phyloP scores from a whole-genome alignment of 2,888 invertebrate species.

The Rhagophthalmus giganteus region DNA sequence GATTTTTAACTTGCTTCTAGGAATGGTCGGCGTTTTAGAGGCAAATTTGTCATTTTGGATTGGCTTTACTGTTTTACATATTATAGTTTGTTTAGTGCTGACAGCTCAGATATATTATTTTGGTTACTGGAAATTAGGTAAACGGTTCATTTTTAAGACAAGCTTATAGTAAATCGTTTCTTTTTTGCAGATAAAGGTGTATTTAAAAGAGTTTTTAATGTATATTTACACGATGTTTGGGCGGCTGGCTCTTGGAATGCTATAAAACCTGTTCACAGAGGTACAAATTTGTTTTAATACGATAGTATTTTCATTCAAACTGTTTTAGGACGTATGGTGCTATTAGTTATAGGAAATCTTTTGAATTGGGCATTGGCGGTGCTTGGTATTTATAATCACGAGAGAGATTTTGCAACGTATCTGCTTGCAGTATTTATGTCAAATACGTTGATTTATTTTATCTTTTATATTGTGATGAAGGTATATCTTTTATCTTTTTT shows the following conservation, averaged over 20 bases:
- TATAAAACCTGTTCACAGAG: slow-evolving; percentile 55
- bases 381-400: slow-evolving; percentile 65
- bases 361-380: slow-evolving; percentile 69
- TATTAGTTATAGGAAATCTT: slow-evolving; percentile 64
- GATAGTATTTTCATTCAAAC: slow-evolving; percentile 14
- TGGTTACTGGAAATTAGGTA: slow-evolving; percentile 70
- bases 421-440: slow-evolving; percentile 78
- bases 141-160: no score
- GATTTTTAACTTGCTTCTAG: slow-evolving; percentile 51
- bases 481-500: slow-evolving; percentile 51
- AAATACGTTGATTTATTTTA: slow-evolving; percentile 78
- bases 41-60: slow-evolving; percentile 71
- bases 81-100: slow-evolving; percentile 66
- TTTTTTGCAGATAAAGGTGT: slow-evolving; percentile 45
- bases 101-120: slow-evolving; percentile 76
- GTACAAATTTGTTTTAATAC: slow-evolving; percentile 26
- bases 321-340: slow-evolving; percentile 57
- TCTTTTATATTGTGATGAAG: slow-evolving; percentile 85
- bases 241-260: slow-evolving; percentile 53
- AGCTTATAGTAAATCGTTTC: no score
- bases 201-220: slow-evolving; percentile 41
- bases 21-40: slow-evolving; percentile 68
- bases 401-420: slow-evolving; percentile 77
- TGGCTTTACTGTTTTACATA: slow-evolving; percentile 70
- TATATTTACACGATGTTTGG: slow-evolving; percentile 51